A percentile compares a stretch with the other conserved stretches of the same genome.
These are phyloP conservation scores for Hoplostethus mediterraneus DNA, from an alignment of 2,797 vertebrate genomes.

Conservation along the genomic window DNA sequence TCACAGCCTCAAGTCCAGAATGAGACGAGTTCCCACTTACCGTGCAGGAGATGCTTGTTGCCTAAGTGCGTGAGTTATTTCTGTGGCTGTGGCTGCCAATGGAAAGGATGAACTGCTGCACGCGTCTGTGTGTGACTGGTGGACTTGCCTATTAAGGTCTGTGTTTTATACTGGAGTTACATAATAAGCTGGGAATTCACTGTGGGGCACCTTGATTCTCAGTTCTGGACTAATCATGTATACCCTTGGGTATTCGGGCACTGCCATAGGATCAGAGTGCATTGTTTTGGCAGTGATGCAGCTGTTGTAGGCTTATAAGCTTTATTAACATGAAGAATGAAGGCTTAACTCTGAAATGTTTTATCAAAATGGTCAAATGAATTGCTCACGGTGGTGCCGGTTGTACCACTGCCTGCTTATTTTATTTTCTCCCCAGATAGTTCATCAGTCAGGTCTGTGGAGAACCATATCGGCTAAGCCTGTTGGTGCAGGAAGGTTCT, in stretches of 20 bases:
- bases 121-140: conserved; percentile 37
- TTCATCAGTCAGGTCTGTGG: conserved; percentile 16
- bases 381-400: conserved; percentile 18
- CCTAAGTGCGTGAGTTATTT: background rate
- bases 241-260: conserved; percentile 61
- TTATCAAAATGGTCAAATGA: conserved; percentile 15
- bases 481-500: conserved; percentile 56
- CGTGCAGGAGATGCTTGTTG: background rate
- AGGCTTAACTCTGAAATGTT: conserved; percentile 25
- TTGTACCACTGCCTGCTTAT: conserved; percentile 5
- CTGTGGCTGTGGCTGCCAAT: background rate
- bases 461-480: conserved; percentile 12
- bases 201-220: conserved; percentile 70
- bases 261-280: conserved; percentile 35
- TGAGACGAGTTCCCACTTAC: conserved; percentile 12
- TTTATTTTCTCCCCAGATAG: background rate
- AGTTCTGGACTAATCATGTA: conserved; percentile 48
- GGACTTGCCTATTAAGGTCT: conserved; percentile 14
- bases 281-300: conserved; percentile 70
- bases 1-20: conserved; percentile 3
- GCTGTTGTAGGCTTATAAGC: conserved; percentile 69
- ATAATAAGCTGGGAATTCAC: conserved; percentile 72
- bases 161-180: conserved; percentile 72
- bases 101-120: conserved; percentile 5
- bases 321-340: conserved; percentile 37